These are phyloP conservation scores for Penelope pileata DNA, from an alignment of 2,113 vertebrate species.

Conservation along the genomic window DNA sequence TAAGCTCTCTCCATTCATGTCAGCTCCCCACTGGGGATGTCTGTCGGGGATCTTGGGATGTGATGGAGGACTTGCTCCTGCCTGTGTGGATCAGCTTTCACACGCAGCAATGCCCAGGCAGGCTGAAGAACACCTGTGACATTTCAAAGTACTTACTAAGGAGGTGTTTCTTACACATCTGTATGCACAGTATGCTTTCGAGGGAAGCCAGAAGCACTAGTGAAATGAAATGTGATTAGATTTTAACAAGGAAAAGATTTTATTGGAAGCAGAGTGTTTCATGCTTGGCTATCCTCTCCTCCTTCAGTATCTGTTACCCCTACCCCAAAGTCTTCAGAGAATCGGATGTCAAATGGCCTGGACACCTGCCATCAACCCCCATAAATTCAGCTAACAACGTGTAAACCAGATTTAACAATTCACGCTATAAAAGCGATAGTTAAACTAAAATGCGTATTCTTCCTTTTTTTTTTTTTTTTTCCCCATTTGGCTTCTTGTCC, in stretches of 20 bases:
- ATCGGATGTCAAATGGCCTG: neutral
- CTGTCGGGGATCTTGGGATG: neutral
- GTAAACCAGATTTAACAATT: conserved; percentile 17
- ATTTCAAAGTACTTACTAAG: neutral
- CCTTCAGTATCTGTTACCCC: neutral
- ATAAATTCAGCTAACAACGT: neutral
- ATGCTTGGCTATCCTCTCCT: neutral
- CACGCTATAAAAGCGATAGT: neutral
- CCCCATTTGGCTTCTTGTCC: neutral
- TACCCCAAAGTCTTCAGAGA: neutral
- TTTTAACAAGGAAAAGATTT: neutral
- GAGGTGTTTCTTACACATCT: neutral
- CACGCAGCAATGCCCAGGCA: neutral
- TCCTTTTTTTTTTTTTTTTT: neutral
- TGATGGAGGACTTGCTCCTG: neutral
- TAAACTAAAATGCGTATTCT: neutral
- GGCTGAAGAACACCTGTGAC: neutral
- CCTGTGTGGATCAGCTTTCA: neutral
- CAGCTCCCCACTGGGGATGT: neutral
- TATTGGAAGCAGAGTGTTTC: neutral
- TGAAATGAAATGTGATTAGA: neutral
- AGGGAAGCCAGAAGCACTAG: neutral
- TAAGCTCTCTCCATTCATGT: neutral
- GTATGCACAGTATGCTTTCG: neutral
- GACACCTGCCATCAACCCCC: neutral